phyloP scores from a whole-genome alignment of 2,113 vertebrate genomes.

The Chitala chitala region DNA sequence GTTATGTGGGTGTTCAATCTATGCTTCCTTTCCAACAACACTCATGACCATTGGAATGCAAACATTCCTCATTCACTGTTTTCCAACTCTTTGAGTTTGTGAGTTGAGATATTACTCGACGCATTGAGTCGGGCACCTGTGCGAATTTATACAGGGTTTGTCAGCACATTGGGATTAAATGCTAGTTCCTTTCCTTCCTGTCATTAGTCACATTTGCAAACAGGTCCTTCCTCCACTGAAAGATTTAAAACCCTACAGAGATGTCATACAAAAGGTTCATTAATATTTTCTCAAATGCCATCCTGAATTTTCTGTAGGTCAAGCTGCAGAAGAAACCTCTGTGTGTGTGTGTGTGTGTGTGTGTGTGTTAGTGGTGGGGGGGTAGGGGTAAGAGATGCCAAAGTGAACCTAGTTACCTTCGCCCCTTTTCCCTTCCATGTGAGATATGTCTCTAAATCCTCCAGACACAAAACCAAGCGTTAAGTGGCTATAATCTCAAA shows the following conservation, averaged over 20 bases:
- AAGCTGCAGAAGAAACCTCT: too few relatives aligned
- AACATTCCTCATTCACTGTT: background rate
- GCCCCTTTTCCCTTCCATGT: background rate
- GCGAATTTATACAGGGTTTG: conserved; percentile 19
- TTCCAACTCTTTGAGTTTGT: background rate
- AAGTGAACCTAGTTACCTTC: background rate
- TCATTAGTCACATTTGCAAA: conserved; percentile 25
- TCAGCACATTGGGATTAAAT: conserved; percentile 28
- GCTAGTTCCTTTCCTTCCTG: conserved; percentile 14
- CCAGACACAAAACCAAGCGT: conserved; percentile 3
- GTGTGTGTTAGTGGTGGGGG: background rate
- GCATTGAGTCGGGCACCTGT: conserved; percentile 13
- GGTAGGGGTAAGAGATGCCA: background rate
- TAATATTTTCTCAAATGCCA: conserved; percentile 20
- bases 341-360: too few relatives aligned
- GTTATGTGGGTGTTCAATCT: background rate
- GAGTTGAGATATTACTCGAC: background rate
- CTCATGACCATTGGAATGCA: background rate
- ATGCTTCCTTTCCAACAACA: background rate
- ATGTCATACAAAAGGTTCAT: conserved; percentile 16
- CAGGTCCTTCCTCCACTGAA: conserved; percentile 14
- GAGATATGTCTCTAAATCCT: conserved; percentile 7
- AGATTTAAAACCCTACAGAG: conserved; percentile 30
- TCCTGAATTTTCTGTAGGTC: conserved; percentile 1
- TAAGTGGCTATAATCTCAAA: conserved; percentile 23